phyloP scores from a whole-genome alignment of 2,888 invertebrate species.

The Drosophila mimica region DNA sequence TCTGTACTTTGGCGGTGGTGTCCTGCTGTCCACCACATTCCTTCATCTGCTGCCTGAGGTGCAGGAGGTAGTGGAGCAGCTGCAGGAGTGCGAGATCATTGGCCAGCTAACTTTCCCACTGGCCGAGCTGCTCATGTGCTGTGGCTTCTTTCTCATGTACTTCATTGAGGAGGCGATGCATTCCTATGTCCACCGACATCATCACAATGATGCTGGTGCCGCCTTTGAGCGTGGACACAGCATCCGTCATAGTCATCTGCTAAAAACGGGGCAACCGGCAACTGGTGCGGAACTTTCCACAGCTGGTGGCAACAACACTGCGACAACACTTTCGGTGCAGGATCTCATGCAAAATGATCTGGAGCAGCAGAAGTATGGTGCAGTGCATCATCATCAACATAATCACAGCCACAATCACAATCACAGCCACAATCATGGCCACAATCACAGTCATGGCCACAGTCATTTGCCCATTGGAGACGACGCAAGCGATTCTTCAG shows the following conservation, averaged over 20 bases:
- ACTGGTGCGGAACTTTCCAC: slow-evolving; percentile 16
- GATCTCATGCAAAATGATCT: slow-evolving; percentile 73
- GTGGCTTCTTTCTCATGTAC: slow-evolving; percentile 91
- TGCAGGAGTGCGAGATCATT: slow-evolving; percentile 86
- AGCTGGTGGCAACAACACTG: slow-evolving; percentile 30
- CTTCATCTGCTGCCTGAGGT: slow-evolving; percentile 93
- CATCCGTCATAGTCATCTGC: slow-evolving; percentile 81
- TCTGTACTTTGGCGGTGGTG: slow-evolving; percentile 93
- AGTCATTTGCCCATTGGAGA: slow-evolving; percentile 71
- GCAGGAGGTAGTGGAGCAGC: slow-evolving; percentile 88
- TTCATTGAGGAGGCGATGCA: slow-evolving; percentile 93
- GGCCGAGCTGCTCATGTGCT: slow-evolving; percentile 90
- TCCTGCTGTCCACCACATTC: slow-evolving; percentile 92
- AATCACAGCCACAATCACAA: slow-evolving; percentile 31
- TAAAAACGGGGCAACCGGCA: slow-evolving; percentile 48
- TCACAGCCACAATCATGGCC: slow-evolving; percentile 38
- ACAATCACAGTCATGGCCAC: slow-evolving; percentile 54
- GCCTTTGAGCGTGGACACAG: slow-evolving; percentile 84
- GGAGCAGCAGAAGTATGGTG: slow-evolving; percentile 68
- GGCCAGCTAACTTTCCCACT: slow-evolving; percentile 87
- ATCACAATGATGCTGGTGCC: slow-evolving; percentile 63
- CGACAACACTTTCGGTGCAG: slow-evolving; percentile 66
- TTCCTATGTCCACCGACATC: slow-evolving; percentile 87
- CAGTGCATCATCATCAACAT: slow-evolving; percentile 61
- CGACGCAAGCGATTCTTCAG: slow-evolving; percentile 82